Evolutionary conservation across 1,140 invertebrate genomes (phyloP).

Genomic region (Zaprionus inermis): DNA sequence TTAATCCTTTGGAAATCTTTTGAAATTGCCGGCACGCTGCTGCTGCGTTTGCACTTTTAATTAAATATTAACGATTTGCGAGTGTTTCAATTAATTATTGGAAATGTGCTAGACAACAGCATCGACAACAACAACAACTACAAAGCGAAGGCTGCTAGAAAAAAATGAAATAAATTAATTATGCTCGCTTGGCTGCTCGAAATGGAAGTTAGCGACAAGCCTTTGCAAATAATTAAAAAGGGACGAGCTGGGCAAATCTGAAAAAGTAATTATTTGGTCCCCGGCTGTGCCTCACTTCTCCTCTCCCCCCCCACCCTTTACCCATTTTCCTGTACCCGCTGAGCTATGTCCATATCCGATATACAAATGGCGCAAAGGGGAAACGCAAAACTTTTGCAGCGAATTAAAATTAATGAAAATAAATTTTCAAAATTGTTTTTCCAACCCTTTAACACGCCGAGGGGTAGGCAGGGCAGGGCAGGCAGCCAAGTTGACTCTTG

Average conservation of each 20-base stretch:
- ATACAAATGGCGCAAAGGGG: constrained; percentile 21
- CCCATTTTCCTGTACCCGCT: not conserved
- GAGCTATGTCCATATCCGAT: constrained; percentile 10
- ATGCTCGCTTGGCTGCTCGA: constrained; percentile 56
- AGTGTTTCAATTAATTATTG: constrained; percentile 73
- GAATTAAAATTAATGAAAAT: constrained; percentile 83
- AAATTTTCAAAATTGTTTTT: constrained; percentile 79
- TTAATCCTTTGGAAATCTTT: constrained; percentile 21
- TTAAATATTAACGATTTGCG: constrained; percentile 44
- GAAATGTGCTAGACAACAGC: constrained; percentile 35
- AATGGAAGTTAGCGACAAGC: constrained; percentile 60
- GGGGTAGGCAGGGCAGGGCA: not conserved
- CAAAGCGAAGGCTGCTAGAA: not conserved
- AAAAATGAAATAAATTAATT: constrained; percentile 78
- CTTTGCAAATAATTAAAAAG: constrained; percentile 76
- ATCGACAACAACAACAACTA: constrained; percentile 14
- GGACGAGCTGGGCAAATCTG: constrained; percentile 69
- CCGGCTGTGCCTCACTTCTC: no score
- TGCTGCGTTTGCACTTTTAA: constrained; percentile 33
- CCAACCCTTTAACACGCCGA: constrained; percentile 56
- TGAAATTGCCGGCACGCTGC: not conserved
- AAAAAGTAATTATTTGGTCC: constrained; percentile 76
- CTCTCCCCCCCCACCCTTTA: not conserved
- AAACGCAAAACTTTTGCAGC: constrained; percentile 71
- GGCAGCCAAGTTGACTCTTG: constrained; percentile 60